Conservation (phyloP, 2,888 invertebrate species). For the Ennomos fuscantarius region DNA sequence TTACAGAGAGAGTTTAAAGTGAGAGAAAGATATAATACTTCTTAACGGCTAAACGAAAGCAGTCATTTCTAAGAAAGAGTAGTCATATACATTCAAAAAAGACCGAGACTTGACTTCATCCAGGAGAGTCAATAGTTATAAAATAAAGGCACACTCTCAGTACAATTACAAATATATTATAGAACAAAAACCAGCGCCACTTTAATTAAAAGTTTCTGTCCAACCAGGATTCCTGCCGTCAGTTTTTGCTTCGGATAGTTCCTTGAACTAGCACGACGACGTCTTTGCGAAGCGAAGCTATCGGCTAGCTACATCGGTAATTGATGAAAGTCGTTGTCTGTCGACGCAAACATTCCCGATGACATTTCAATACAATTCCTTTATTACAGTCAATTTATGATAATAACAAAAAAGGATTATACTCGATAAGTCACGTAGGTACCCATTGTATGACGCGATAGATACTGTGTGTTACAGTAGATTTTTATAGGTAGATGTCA, state of each 20-base stretch:
- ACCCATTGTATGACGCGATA: constrained; percentile 35
- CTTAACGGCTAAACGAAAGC: no score
- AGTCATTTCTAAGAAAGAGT: no score
- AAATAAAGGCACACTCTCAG: not conserved
- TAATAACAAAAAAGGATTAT: constrained; percentile 55
- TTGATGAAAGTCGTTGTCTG: constrained; percentile 32
- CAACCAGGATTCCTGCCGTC: constrained; percentile 21
- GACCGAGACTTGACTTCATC: no score
- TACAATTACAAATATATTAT: constrained; percentile 4
- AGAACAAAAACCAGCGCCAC: constrained; percentile 7
- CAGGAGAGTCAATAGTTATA: no score
- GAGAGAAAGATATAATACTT: no score
- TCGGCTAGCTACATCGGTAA: constrained; percentile 21
- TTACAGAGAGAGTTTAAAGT: no score
- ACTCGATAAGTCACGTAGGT: constrained; percentile 55
- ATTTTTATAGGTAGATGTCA: constrained; percentile 25
- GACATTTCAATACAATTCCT: constrained; percentile 53
- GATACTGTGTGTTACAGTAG: constrained; percentile 20
- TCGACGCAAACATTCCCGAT: constrained; percentile 24
- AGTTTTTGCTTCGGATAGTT: constrained; percentile 25
- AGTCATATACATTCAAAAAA: no score
- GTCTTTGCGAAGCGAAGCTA: constrained; percentile 12
- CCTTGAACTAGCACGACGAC: constrained; percentile 25
- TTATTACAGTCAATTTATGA: constrained; percentile 63
- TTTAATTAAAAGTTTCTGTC: constrained; percentile 25